Evolutionary conservation across 2,888 invertebrate genomes (phyloP), one percentile per base, ranked within the genome.

Genomic region (Zaprionus lineosus): DNA sequence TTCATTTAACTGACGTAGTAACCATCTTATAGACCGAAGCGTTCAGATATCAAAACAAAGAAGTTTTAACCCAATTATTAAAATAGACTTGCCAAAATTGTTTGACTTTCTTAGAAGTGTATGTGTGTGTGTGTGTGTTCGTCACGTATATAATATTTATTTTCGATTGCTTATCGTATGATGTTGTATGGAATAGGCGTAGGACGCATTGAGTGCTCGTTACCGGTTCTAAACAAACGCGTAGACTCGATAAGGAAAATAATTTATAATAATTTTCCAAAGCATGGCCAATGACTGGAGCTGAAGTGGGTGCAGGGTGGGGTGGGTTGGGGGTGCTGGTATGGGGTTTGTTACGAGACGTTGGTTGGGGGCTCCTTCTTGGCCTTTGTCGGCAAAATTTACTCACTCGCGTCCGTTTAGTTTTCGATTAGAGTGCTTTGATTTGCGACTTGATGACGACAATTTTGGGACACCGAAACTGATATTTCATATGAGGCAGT

Each of bases 301-400:
- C 28, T 56, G 9, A 33, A 39, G 18, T 34, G 41, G 43, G 14
- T 19, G 37, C n/a, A 37, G 14, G 50, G 12, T 26, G 4, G 14
- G 11, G 33, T 18, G 33, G 14, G 28, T 21, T 16, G 18, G 1
- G 9, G 18, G 12, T 8, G 11, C 0, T 1, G 14, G 7, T 7
- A 8, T 8, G 18, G 0, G 21, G 18, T n/a, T 11, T 5, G 16
- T 21, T 19, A 11, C 2, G 36, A n/a, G n/a, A n/a, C n/a, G n/a
- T n/a, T n/a, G n/a, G n/a, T n/a, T n/a, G 29, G 34, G 21, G 18
- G 24, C 15, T 44, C 46, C 55, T 59, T 69, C 50, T 74, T 46
- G 47, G 74, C 78, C 75, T 86, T 88, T 88, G 88, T 88, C 87
- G 88, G 88, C 86, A 77, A 67, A 73, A 55, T 60, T 72, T 76